A percentile compares a stretch with the other conserved stretches of the same genome.
phyloP scores from a whole-genome alignment of 1,140 invertebrate species.

The Caenorhabditis tropicalis region DNA sequence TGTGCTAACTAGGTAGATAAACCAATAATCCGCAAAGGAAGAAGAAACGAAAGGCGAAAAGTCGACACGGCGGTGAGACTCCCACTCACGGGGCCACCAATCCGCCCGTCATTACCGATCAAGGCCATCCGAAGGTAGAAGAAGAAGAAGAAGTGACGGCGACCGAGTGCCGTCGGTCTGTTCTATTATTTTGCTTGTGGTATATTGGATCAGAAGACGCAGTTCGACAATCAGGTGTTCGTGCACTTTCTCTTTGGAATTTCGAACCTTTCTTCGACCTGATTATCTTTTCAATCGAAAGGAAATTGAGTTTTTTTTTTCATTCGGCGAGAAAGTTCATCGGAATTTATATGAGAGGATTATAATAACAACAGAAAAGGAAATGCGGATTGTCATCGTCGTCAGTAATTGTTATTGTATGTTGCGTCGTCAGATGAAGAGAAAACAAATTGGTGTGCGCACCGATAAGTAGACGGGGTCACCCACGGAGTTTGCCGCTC shows the following conservation, averaged over 20 bases:
- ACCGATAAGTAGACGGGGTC: conserved; percentile 33
- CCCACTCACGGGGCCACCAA: conserved; percentile 17
- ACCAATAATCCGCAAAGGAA: conserved; percentile 38
- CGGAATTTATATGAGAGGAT: background rate
- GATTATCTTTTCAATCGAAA: background rate
- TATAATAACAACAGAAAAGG: background rate
- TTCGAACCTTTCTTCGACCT: background rate
- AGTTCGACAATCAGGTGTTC: conserved; percentile 24
- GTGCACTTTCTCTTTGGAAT: background rate
- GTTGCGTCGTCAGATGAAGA: conserved; percentile 30
- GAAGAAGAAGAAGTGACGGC: background rate
- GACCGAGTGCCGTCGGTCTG: conserved; percentile 19
- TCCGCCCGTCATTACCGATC: conserved; percentile 41
- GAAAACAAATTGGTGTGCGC: conserved; percentile 39
- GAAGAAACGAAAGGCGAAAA: conserved; percentile 21
- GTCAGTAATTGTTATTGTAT: conserved; percentile 42
- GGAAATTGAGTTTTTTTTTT: background rate
- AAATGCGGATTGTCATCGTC: background rate
- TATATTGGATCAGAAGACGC: background rate
- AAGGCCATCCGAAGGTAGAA: conserved; percentile 20
- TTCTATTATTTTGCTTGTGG: background rate
- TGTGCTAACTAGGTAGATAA: conserved; percentile 38
- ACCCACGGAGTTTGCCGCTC: background rate
- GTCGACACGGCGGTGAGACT: conserved; percentile 40
- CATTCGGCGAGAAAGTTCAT: background rate